A percentile compares a stretch with the other conserved stretches of the same genome.
These are phyloP conservation scores for Pteromalus puparum DNA, from an alignment of 1,140 invertebrate genomes.

Conservation along the genomic window DNA sequence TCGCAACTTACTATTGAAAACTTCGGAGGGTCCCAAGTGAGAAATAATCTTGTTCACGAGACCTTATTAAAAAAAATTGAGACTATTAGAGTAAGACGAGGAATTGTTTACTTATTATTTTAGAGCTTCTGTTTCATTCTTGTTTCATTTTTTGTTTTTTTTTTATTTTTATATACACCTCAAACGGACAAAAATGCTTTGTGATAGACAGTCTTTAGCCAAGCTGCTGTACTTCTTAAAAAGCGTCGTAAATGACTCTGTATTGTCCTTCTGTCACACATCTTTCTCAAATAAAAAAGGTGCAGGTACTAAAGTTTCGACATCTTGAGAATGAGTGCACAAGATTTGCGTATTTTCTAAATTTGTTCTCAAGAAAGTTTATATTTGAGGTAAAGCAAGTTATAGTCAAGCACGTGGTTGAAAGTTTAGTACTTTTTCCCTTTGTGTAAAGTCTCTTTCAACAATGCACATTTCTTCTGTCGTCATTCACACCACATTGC, in stretches of 20 bases:
- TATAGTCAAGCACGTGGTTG: background rate
- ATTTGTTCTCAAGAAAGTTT: background rate
- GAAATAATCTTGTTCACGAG: slow-evolving; percentile 54
- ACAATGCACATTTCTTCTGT: background rate
- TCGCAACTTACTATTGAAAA: slow-evolving; percentile 94
- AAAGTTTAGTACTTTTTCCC: slow-evolving; percentile 1
- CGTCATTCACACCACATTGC: background rate
- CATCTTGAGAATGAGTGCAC: background rate
- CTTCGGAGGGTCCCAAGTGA: slow-evolving; percentile 89
- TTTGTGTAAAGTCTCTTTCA: background rate
- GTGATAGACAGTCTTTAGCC: slow-evolving; percentile 1
- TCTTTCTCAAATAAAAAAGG: background rate
- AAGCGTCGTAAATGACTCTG: slow-evolving; percentile 26
- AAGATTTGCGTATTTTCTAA: too few relatives aligned
- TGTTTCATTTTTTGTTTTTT: slow-evolving; percentile 34
- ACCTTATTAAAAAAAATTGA: slow-evolving; percentile 56
- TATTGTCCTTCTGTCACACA: background rate
- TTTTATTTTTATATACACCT: slow-evolving; percentile 41
- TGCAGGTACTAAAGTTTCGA: background rate
- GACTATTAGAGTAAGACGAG: slow-evolving; percentile 55
- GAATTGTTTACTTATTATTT: slow-evolving; percentile 52
- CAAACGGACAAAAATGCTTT: slow-evolving; percentile 40
- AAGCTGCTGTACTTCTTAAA: slow-evolving; percentile 33
- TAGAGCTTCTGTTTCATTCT: slow-evolving; percentile 49
- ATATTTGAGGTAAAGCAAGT: slow-evolving; percentile 2